Percentiles rank a stretch among this genome's conserved stretches.
Evolutionary conservation across 2,113 vertebrate species (phyloP).

Genomic region (Spermophilus dauricus): DNA sequence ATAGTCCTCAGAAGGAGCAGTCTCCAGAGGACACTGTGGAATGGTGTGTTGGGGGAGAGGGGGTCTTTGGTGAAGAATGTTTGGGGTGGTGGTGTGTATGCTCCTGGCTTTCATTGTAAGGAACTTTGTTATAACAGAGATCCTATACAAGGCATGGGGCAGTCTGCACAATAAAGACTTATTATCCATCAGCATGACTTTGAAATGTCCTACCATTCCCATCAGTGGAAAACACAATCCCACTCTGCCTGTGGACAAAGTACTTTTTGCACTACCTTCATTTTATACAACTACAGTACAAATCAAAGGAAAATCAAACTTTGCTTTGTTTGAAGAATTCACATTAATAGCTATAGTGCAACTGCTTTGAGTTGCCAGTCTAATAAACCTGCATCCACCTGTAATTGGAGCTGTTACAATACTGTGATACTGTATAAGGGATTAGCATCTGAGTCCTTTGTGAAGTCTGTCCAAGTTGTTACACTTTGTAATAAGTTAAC

Average conservation of each 20-base stretch:
- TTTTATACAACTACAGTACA: background rate
- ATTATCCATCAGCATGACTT: background rate
- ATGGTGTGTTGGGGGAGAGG: no score
- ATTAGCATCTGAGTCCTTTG: background rate
- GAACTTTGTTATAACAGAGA: background rate
- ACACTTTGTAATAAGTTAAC: background rate
- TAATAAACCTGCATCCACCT: fast-evolving
- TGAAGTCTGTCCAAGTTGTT: background rate
- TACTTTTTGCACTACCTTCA: background rate
- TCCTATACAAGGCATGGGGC: background rate
- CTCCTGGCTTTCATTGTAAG: background rate
- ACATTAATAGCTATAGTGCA: background rate
- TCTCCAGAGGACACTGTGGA: background rate
- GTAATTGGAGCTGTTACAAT: background rate
- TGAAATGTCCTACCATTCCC: background rate
- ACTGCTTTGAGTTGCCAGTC: background rate
- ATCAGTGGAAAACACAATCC: background rate
- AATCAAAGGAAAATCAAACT: background rate
- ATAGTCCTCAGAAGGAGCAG: background rate
- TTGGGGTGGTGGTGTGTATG: background rate
- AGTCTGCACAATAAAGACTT: background rate
- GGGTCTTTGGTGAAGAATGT: background rate
- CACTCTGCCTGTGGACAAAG: background rate
- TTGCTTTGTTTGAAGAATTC: background rate
- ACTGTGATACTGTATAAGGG: background rate